These are phyloP conservation scores for Drosophila takahashii DNA, from an alignment of 1,140 invertebrate species.

Conservation along the genomic window DNA sequence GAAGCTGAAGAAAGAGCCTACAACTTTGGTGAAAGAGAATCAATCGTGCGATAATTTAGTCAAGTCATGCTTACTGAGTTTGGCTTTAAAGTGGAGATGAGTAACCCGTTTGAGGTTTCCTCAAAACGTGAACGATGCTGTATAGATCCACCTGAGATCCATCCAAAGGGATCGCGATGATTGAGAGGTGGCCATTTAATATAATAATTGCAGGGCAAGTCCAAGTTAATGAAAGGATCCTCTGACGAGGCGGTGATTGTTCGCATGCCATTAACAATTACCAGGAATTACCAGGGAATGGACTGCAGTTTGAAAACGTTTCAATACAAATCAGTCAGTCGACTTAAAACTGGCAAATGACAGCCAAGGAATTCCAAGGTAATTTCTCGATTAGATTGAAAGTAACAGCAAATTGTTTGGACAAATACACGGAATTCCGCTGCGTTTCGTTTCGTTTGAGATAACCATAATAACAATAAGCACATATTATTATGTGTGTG, in stretches of 20 bases:
- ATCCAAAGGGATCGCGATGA: slow-evolving; percentile 43
- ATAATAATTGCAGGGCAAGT: slow-evolving; percentile 43
- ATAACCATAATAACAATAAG: slow-evolving; percentile 42
- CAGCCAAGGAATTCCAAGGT: slow-evolving; percentile 38
- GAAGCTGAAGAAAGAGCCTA: slow-evolving; percentile 1
- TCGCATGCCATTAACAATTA: slow-evolving; percentile 47
- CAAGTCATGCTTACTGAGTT: slow-evolving; percentile 38
- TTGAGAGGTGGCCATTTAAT: slow-evolving; percentile 40
- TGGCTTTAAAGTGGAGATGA: not conserved
- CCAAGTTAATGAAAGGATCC: slow-evolving; percentile 43
- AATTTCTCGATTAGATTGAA: slow-evolving; percentile 54
- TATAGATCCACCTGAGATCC: slow-evolving; percentile 29
- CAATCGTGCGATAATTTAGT: not conserved
- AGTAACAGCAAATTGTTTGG: slow-evolving; percentile 50
- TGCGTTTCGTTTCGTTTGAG: slow-evolving; percentile 29
- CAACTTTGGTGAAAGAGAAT: slow-evolving; percentile 10
- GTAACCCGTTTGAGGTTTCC: slow-evolving; percentile 34
- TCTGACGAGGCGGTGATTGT: slow-evolving; percentile 20
- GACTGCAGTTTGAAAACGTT: slow-evolving; percentile 22
- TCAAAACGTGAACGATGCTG: slow-evolving; percentile 15
- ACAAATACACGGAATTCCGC: slow-evolving; percentile 38
- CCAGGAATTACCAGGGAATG: slow-evolving; percentile 10
- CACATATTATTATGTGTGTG: slow-evolving; percentile 27
- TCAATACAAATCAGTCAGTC: slow-evolving; percentile 11
- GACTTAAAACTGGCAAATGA: not conserved